Evolutionary conservation across 2,113 vertebrate species (phyloP).

Genomic region (Tichodroma muraria): DNA sequence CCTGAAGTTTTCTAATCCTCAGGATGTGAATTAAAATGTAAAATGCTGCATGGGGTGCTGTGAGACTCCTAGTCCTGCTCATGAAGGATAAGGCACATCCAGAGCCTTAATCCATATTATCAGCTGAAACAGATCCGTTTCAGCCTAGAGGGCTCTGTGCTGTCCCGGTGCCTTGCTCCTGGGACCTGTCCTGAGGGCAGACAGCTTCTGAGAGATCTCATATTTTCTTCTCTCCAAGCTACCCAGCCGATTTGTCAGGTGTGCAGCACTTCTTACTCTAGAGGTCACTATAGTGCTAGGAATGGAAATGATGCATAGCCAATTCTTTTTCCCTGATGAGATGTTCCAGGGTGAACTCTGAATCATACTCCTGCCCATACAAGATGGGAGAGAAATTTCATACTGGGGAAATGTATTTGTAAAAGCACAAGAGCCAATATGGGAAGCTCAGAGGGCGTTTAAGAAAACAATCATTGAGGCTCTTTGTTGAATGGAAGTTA

Average conservation of each 20-base stretch:
- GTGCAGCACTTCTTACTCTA: conserved; percentile 61
- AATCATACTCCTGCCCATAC: not conserved
- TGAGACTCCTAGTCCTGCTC: not conserved
- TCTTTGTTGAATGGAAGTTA: conserved; percentile 51
- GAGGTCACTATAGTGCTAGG: conserved; percentile 75
- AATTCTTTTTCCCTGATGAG: not conserved
- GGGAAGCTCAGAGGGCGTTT: conserved; percentile 45
- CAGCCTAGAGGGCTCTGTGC: not conserved
- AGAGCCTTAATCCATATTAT: not conserved
- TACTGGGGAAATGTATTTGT: conserved; percentile 47
- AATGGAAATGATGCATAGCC: conserved; percentile 48
- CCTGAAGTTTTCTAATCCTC: not conserved
- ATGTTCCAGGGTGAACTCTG: conserved; percentile 47
- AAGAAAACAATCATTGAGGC: conserved; percentile 60
- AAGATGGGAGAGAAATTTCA: conserved; percentile 33
- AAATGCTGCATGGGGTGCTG: not conserved
- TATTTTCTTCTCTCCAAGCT: not conserved
- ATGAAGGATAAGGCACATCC: accelerated
- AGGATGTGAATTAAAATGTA: not conserved
- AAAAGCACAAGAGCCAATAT: conserved; percentile 54
- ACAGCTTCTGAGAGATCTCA: not conserved
- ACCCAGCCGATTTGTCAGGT: not conserved
- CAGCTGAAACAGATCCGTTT: accelerated
- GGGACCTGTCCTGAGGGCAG: not conserved
- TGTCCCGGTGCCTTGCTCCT: not conserved